Conservation (phyloP, 2,113 vertebrate species). For the Atrichornis clamosus region DNA sequence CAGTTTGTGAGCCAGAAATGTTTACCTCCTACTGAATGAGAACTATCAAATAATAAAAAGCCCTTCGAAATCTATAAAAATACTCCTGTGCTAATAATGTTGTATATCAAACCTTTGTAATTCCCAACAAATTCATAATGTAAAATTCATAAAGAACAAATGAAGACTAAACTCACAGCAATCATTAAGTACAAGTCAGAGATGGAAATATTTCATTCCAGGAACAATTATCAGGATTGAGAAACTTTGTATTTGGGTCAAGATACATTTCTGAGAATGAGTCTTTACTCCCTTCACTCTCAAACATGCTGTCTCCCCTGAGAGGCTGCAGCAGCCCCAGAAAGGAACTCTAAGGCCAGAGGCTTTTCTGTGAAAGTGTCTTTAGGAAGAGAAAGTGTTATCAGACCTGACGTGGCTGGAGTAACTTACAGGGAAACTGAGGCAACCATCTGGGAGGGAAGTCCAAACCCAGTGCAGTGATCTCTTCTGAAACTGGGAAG, state of each 20-base stretch:
- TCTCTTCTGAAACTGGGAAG: conserved; percentile 4
- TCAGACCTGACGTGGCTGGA: not conserved
- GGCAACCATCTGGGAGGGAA: conserved; percentile 23
- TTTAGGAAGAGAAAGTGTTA: conserved; percentile 49
- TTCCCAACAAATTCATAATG: not conserved
- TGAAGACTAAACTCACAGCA: not conserved
- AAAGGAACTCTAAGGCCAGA: not conserved
- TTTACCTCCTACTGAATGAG: conserved; percentile 24
- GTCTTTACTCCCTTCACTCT: not conserved
- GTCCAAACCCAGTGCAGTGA: not conserved
- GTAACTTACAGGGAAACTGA: not conserved
- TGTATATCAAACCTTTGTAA: not conserved
- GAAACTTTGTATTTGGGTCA: not conserved
- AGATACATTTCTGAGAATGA: not conserved
- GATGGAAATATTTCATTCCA: not conserved
- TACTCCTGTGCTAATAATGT: not conserved
- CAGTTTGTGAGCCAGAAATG: conserved; percentile 42
- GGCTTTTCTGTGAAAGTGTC: not conserved
- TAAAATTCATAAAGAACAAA: not conserved
- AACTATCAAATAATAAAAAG: conserved; percentile 19
- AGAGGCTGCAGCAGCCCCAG: not conserved
- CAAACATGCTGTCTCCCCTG: fast-evolving
- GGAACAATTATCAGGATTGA: not conserved
- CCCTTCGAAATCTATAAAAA: not conserved
- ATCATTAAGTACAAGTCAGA: not conserved